phyloP scores from a whole-genome alignment of 2,888 invertebrate genomes.

The Hofmannophila pseudospretella region DNA sequence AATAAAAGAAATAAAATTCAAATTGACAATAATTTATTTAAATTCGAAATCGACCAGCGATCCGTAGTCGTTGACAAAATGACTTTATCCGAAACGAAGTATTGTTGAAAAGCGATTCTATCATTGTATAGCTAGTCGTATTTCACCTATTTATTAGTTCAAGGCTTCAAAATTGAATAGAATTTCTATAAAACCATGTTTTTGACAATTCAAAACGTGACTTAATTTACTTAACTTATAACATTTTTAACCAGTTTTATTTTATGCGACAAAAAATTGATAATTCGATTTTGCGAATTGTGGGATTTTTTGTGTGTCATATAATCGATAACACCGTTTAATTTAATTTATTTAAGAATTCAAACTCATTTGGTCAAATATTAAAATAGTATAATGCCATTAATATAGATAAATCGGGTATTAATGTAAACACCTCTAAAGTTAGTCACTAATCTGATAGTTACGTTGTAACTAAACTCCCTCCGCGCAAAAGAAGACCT shows the following conservation, averaged over 20 bases:
- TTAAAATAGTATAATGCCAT: conserved; percentile 1
- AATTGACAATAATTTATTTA: conserved; percentile 36
- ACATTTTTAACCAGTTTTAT: conserved; percentile 3
- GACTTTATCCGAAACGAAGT: conserved; percentile 41
- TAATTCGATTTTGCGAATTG: conserved; percentile 7
- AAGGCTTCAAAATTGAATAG: conserved; percentile 42
- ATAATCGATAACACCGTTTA: not conserved
- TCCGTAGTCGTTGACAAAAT: conserved; percentile 33
- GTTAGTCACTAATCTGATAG: conserved; percentile 5
- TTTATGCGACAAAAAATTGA: conserved; percentile 2
- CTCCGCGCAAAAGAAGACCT: too few species aligned
- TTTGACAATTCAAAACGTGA: conserved; percentile 11
- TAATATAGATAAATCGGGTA: conserved; percentile 7
- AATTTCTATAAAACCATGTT: conserved; percentile 31
- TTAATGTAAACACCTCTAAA: conserved; percentile 4
- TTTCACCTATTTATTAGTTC: conserved; percentile 41
- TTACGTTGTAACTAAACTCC: too few species aligned
- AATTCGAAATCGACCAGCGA: conserved; percentile 31
- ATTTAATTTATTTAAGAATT: not conserved
- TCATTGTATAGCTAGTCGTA: conserved; percentile 33
- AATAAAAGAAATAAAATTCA: conserved; percentile 1
- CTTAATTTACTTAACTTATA: conserved; percentile 9
- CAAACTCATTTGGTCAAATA: not conserved
- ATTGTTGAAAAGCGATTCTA: conserved; percentile 42
- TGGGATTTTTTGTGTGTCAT: too few species aligned